Conservation (phyloP, 2,888 invertebrate species). For the Girardia tigrina region DNA sequence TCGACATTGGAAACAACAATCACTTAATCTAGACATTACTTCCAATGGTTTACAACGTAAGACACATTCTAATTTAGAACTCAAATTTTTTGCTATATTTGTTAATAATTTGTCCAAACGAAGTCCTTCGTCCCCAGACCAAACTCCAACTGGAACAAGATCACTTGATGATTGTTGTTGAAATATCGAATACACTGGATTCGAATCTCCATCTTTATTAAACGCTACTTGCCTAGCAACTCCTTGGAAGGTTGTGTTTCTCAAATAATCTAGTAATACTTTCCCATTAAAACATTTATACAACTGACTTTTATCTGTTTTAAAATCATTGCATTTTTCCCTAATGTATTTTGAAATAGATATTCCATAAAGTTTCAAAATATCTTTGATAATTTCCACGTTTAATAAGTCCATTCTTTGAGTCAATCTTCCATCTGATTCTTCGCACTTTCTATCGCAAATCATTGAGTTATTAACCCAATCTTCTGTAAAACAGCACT, state of each 20-base stretch:
- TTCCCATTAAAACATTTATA: not conserved
- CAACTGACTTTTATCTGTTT: not conserved
- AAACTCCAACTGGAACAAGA: not conserved
- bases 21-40: not conserved
- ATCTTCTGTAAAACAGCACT: not conserved
- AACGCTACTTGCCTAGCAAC: not conserved
- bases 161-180: not conserved
- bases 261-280: not conserved
- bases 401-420: not conserved
- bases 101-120: not conserved
- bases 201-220: not conserved
- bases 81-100: not conserved
- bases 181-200: not conserved
- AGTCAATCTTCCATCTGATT: not conserved
- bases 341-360: not conserved
- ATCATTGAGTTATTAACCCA: not conserved
- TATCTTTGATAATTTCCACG: not conserved
- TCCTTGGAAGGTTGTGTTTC: not conserved
- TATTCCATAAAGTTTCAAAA: not conserved
- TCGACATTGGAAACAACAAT: slow-evolving; percentile 12
- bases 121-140: not conserved
- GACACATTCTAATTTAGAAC: not conserved
- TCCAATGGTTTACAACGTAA: not conserved
- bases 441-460: not conserved
- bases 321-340: not conserved